phyloP scores from a whole-genome alignment of 2,888 invertebrate genomes.

The Aphidoletes aphidimyza region DNA sequence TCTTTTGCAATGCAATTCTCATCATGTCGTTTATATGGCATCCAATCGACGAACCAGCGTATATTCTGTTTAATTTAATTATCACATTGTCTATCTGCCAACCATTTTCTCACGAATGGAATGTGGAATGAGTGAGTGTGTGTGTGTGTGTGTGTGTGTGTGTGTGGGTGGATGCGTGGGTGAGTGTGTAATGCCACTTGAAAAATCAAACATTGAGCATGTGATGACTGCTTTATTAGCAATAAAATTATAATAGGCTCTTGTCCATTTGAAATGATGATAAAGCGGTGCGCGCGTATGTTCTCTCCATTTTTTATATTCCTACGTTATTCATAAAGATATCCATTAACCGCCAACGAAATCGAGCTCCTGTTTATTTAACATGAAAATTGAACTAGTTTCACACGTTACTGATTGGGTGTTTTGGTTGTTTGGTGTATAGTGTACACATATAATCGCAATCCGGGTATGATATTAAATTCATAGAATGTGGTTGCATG shows the following conservation, averaged over 20 bases:
- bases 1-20: not conserved
- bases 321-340: not conserved
- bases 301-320: not conserved
- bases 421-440: conserved; percentile 6
- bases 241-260: conserved; percentile 6
- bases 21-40: not conserved
- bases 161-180: not conserved
- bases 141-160: not conserved
- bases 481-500: conserved; percentile 19
- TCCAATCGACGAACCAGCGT: not conserved
- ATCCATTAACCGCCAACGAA: not conserved
- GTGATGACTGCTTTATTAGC: conserved; percentile 29
- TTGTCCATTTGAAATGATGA: conserved; percentile 22
- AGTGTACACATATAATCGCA: too few species aligned
- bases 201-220: conserved; percentile 23
- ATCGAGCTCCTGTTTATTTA: not conserved
- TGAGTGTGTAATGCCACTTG: not conserved
- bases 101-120: not conserved
- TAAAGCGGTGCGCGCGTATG: not conserved
- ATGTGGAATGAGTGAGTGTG: not conserved
- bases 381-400: conserved; percentile 45
- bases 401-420: not conserved
- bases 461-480: too few species aligned
- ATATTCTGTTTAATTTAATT: conserved; percentile 33
- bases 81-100: not conserved